These are phyloP conservation scores for Crocuta crocuta DNA, from an alignment of 2,113 vertebrate species.

Conservation along the genomic window DNA sequence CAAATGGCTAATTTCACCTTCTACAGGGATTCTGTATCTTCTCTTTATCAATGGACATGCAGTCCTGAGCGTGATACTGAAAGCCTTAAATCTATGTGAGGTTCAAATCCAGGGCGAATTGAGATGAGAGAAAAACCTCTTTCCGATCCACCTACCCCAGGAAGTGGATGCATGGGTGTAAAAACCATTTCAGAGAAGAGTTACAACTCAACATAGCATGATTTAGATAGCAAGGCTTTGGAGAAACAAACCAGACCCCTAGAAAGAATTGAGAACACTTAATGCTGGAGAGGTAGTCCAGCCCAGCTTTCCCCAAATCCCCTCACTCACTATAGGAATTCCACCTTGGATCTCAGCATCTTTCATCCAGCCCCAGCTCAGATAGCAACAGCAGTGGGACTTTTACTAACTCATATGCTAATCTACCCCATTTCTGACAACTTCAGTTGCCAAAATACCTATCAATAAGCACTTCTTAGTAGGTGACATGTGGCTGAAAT, in stretches of 20 bases:
- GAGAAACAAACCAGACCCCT: neutral
- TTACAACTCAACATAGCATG: neutral
- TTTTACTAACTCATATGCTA: neutral
- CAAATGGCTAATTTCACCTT: neutral
- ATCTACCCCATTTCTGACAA: neutral
- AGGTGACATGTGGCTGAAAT: neutral
- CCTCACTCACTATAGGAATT: neutral
- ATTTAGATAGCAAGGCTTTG: neutral
- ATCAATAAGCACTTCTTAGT: neutral
- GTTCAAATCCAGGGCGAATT: neutral
- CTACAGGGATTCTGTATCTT: neutral
- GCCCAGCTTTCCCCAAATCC: neutral
- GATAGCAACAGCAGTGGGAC: too few species aligned
- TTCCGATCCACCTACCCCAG: neutral
- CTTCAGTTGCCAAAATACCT: neutral
- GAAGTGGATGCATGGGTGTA: neutral
- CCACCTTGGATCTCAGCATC: neutral
- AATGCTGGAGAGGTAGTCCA: fast-evolving
- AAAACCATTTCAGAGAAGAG: neutral
- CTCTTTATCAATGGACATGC: neutral
- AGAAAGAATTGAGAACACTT: neutral
- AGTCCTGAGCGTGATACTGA: neutral
- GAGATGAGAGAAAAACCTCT: neutral
- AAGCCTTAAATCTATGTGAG: neutral
- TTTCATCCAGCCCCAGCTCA: neutral